Evolutionary conservation across 2,113 vertebrate species (phyloP), one percentile per base, ranked within the genome.

Genomic region (Chlamydotis undulata): DNA sequence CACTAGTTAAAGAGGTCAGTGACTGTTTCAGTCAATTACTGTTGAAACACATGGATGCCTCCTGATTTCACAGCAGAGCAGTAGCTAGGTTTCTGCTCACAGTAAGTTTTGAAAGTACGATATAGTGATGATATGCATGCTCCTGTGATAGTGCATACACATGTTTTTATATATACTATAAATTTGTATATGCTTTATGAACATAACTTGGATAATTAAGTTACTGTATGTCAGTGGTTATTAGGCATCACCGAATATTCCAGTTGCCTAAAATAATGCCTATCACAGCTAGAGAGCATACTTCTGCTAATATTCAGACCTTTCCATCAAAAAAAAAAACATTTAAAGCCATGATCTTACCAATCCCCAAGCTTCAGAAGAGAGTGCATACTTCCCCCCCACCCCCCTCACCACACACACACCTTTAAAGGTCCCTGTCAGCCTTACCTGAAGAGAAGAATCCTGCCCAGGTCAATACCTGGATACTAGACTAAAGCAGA

Each of bases 111-210:
- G 19, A 28, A 79, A 93, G 57, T 12, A 31, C 25, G 61, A 1
- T 7, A 13, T 1, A 41, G 14, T 21, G 17, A 52, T 25, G 5
- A 26, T 1, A 49, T 10, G 14, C 16, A 23, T 61, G 55, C 10
- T 69, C 9, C 45, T 64, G 12, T 2, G 1, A 16, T 0, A 29
- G 21, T 10, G 11, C 15, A 19, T 31, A 47, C 6, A 7, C 2
- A 4, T 4, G 9, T 26, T 26, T 71, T 55, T 67, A 25, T 33
- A 11, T 3, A 49, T 55, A 71, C 31, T 23, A 25, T 63, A 52
- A 25, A 41, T 79, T 18, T 55, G 14, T 63, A 26, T 31, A 37
- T 83, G 41, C 14, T 75, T 47, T 17, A n/a, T 31, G 61, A 92
- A 52, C 6, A 18, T 47, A 59, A 23, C 25, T 55, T 53, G 11